A percentile compares a stretch with the other conserved stretches of the same genome.
Evolutionary conservation across 2,888 invertebrate genomes (phyloP).

Genomic region (Limnephilus lunatus): DNA sequence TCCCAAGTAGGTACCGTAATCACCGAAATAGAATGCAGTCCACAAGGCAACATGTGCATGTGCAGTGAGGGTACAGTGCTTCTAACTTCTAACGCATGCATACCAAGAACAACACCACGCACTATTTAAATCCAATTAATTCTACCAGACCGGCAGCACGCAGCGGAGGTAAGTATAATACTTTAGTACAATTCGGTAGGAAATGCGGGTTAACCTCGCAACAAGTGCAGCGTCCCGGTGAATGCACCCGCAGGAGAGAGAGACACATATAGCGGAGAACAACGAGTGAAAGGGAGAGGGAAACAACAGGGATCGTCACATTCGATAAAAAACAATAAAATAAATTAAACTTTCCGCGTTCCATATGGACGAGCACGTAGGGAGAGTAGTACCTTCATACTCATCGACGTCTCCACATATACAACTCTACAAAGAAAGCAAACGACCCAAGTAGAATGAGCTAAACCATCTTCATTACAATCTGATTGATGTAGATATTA

Average conservation of each 20-base stretch:
- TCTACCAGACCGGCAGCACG: slow-evolving; percentile 14
- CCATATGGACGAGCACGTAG: slow-evolving; percentile 44
- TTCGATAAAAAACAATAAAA: slow-evolving; percentile 55
- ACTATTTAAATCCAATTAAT: slow-evolving; percentile 54
- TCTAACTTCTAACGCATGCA: background rate
- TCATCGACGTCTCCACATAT: background rate
- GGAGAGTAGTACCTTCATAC: slow-evolving; percentile 30
- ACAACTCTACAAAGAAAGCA: background rate
- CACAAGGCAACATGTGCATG: background rate
- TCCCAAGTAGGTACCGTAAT: background rate
- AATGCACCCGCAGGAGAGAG: slow-evolving; percentile 50
- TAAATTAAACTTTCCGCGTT: slow-evolving; percentile 52
- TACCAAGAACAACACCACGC: slow-evolving; percentile 26
- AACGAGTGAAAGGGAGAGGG: slow-evolving; percentile 33
- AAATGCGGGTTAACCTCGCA: slow-evolving; percentile 56
- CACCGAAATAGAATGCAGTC: slow-evolving; percentile 35
- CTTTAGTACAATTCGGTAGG: slow-evolving; percentile 25
- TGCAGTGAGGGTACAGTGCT: slow-evolving; percentile 2
- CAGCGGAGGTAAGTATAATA: background rate
- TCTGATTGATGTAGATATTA: too few relatives aligned
- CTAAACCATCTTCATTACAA: background rate
- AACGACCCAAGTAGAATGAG: slow-evolving; percentile 24
- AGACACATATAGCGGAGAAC: background rate
- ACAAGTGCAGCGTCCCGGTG: slow-evolving; percentile 60
- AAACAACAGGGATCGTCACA: slow-evolving; percentile 46